phyloP scores from a whole-genome alignment of 2,888 invertebrate species.

The Hetaerina titia region DNA sequence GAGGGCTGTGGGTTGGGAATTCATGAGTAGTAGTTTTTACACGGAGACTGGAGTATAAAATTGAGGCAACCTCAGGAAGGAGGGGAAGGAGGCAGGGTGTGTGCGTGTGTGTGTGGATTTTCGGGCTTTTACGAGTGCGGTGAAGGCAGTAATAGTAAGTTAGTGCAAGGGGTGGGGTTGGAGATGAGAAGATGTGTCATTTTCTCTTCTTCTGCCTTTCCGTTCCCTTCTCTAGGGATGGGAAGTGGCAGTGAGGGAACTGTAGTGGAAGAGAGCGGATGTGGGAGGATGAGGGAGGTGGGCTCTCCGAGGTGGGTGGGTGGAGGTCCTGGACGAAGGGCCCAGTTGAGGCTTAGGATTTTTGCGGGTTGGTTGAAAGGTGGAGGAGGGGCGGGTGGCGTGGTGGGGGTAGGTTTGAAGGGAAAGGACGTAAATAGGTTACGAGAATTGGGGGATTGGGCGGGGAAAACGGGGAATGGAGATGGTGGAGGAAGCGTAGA shows the following conservation, averaged over 20 bases:
- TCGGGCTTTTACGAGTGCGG: not conserved
- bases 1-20: not conserved
- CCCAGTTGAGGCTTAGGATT: not conserved
- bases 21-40: slow-evolving; percentile 2
- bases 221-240: not conserved
- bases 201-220: not conserved
- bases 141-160: not conserved
- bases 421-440: not conserved
- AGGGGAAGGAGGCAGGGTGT: not conserved
- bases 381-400: not conserved
- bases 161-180: not conserved
- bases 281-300: not conserved
- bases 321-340: not conserved
- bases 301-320: too few species aligned
- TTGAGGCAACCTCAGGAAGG: not conserved
- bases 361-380: not conserved
- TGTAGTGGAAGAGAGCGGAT: not conserved
- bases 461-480: not conserved
- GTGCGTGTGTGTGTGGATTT: not conserved
- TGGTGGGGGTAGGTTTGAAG: not conserved
- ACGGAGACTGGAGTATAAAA: not conserved
- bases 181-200: not conserved
- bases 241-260: not conserved
- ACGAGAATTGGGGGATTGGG: not conserved
- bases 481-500: not conserved